Percentiles rank a stretch among this genome's conserved stretches.
Evolutionary conservation across 1,140 invertebrate genomes (phyloP).

Genomic region (Pachyrhynchus sulphureomaculatus): DNA sequence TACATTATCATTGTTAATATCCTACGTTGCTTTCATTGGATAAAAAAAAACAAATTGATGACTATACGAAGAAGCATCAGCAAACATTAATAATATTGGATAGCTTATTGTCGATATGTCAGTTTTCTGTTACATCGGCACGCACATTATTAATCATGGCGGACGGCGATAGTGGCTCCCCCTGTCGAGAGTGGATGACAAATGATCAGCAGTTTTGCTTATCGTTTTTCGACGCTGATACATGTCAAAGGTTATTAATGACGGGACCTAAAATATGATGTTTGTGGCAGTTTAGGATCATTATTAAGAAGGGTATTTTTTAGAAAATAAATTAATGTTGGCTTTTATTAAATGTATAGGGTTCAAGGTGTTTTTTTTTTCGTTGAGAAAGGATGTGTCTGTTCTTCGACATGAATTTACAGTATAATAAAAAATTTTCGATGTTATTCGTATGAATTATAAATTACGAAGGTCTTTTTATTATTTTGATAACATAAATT

Average conservation of each 20-base stretch:
- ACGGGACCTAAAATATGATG: conserved; percentile 18
- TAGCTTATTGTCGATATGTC: conserved; percentile 41
- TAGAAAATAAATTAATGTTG: no score
- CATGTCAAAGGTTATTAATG: conserved; percentile 26
- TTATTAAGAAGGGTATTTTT: background rate
- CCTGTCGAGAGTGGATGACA: conserved; percentile 16
- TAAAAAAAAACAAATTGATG: no score
- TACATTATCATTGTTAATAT: no score
- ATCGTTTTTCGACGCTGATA: conserved; percentile 26
- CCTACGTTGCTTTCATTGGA: no score
- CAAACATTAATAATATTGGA: conserved; percentile 36
- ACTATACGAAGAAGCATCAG: conserved; percentile 16
- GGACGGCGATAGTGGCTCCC: conserved; percentile 9
- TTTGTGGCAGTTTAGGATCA: conserved; percentile 20
- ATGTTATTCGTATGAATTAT: no score
- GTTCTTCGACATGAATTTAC: no score
- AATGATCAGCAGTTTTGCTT: conserved; percentile 25
- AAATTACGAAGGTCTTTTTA: no score
- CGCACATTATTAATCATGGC: conserved; percentile 14
- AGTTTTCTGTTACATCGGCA: conserved; percentile 21
- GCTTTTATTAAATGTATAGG: no score
- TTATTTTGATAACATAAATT: no score
- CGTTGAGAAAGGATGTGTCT: no score
- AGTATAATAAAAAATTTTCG: no score
- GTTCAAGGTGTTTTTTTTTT: no score